Percentiles rank a stretch among this genome's conserved stretches.
phyloP scores from a whole-genome alignment of 2,797 vertebrate species.

The Eidolon dupreanum region DNA sequence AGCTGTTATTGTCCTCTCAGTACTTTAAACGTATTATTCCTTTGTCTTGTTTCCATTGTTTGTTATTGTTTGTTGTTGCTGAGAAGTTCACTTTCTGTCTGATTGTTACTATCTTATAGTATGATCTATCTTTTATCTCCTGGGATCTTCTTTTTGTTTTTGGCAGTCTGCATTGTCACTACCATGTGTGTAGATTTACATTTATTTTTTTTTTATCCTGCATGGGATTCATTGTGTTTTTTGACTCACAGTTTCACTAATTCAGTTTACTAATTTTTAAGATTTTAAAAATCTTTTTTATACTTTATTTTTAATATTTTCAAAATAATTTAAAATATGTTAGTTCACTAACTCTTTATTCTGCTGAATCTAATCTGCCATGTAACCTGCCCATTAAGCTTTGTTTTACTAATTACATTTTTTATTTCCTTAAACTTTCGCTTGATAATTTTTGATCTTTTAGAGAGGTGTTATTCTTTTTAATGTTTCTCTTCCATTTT shows the following conservation, averaged over 20 bases:
- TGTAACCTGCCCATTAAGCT: neutral
- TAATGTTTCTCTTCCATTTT: neutral
- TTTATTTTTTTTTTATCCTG: neutral
- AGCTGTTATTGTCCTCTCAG: neutral
- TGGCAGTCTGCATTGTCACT: neutral
- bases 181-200: neutral
- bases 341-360: neutral
- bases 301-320: neutral
- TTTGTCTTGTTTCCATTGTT: neutral
- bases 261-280: neutral
- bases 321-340: neutral
- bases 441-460: neutral
- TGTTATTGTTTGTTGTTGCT: neutral
- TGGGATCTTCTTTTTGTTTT: neutral
- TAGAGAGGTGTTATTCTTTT: neutral
- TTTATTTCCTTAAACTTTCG: neutral
- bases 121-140: neutral
- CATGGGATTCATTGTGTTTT: neutral
- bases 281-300: neutral
- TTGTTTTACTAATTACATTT: neutral
- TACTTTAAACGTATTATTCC: neutral
- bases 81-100: neutral
- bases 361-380: neutral
- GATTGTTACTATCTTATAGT: no score
- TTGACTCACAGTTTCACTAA: neutral